A percentile compares a stretch with the other conserved stretches of the same genome.
phyloP scores from a whole-genome alignment of 2,113 vertebrate genomes.

The Microcebus murinus region DNA sequence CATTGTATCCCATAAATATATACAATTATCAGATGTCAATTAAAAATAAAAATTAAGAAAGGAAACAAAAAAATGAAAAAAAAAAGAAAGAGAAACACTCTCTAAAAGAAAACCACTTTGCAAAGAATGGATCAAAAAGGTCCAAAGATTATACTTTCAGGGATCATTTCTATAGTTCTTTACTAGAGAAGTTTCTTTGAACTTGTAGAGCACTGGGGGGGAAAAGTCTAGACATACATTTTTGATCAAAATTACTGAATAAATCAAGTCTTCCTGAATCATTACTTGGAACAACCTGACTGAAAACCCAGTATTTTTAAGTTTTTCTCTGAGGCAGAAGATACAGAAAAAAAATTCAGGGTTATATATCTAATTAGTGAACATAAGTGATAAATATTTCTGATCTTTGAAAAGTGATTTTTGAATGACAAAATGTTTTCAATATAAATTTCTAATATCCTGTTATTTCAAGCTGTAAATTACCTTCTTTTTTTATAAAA shows the following conservation, averaged over 20 bases:
- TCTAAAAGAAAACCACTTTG: slow-evolving; percentile 41
- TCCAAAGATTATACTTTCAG: neutral
- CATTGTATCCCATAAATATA: neutral
- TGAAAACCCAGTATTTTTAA: slow-evolving; percentile 51
- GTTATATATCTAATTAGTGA: slow-evolving; percentile 18
- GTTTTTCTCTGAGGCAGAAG: neutral
- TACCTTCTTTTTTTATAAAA: slow-evolving; percentile 22
- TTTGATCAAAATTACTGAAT: slow-evolving; percentile 52
- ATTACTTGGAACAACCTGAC: slow-evolving; percentile 41
- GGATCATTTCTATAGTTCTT: neutral
- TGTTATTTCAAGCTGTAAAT: neutral
- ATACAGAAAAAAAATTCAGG: slow-evolving; percentile 2
- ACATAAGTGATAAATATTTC: slow-evolving; percentile 28
- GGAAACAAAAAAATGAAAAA: neutral
- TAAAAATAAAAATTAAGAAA: neutral
- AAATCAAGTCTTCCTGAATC: slow-evolving; percentile 8
- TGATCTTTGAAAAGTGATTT: slow-evolving; percentile 15
- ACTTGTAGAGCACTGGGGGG: neutral
- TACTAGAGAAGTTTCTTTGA: neutral
- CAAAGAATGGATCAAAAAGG: slow-evolving; percentile 44
- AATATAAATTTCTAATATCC: slow-evolving; percentile 8
- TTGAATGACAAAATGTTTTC: slow-evolving; percentile 18
- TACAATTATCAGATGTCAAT: neutral
- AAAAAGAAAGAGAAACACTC: neutral
- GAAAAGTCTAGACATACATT: slow-evolving; percentile 6